These are phyloP conservation scores for Aegotheles bennettii DNA, from an alignment of 2,113 vertebrate genomes.

Conservation along the genomic window DNA sequence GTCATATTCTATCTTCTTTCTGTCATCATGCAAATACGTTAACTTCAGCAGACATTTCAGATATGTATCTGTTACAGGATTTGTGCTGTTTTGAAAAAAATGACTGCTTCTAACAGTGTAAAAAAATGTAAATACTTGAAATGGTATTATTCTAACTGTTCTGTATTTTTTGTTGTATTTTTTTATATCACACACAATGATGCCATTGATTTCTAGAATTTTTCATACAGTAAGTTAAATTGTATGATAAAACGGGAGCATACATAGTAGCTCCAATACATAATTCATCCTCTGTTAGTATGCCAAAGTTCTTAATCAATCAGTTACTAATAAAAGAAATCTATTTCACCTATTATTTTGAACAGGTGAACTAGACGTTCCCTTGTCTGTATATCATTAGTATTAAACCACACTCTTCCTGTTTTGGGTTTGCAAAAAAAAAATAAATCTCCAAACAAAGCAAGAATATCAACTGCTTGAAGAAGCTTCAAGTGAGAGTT, in stretches of 20 bases:
- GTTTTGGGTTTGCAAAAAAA: background rate
- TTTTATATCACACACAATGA: constrained; percentile 40
- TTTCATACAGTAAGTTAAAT: constrained; percentile 45
- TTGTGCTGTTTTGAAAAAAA: background rate
- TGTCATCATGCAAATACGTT: background rate
- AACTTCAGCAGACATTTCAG: background rate
- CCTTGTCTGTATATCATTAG: background rate
- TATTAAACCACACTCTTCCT: background rate
- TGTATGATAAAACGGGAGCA: background rate
- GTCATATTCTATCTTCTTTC: background rate
- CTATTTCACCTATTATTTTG: background rate
- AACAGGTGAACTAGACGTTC: background rate
- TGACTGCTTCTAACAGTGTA: background rate
- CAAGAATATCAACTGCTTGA: background rate
- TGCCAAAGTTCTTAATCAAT: background rate
- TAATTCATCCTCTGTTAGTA: background rate
- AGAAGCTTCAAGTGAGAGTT: background rate
- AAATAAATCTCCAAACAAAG: background rate
- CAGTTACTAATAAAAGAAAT: background rate
- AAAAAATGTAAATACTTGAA: constrained; percentile 51
- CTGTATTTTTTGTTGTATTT: constrained; percentile 51
- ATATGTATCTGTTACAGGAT: background rate
- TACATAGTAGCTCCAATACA: background rate
- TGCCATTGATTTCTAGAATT: constrained; percentile 39
- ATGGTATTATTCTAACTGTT: constrained; percentile 41